Conservation (phyloP, 2,113 vertebrate genomes). For the Mellivora capensis region DNA sequence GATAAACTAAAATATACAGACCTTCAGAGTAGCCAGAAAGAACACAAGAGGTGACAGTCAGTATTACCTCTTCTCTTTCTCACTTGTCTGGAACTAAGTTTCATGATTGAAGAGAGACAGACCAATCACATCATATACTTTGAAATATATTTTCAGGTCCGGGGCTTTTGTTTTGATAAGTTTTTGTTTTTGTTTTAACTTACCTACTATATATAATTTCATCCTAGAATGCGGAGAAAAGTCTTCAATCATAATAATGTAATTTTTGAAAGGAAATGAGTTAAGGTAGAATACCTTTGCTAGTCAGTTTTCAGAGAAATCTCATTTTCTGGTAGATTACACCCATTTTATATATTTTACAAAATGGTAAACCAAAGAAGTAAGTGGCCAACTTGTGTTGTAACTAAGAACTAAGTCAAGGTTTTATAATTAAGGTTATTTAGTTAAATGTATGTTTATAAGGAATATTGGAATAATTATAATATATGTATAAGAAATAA, state of each 20-base stretch:
- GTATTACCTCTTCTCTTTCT: not conserved
- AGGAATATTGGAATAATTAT: not conserved
- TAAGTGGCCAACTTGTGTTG: not conserved
- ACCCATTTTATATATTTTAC: not conserved
- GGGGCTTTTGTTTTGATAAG: not conserved
- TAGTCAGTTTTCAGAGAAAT: not conserved
- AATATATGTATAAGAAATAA: not conserved
- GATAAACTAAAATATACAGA: not conserved
- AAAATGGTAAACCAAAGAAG: not conserved
- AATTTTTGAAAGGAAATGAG: not conserved
- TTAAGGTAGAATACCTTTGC: not conserved
- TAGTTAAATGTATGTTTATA: not conserved
- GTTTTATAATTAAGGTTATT: not conserved
- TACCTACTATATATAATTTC: not conserved
- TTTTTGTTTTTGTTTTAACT: not conserved
- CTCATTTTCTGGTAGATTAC: not conserved
- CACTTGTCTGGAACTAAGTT: not conserved
- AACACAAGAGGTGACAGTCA: not conserved
- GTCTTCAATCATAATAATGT: not conserved
- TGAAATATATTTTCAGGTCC: not conserved
- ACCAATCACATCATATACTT: not conserved
- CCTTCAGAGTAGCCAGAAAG: not conserved
- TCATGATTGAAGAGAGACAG: not conserved
- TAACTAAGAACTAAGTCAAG: not conserved
- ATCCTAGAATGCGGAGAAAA: not conserved